Conservation (phyloP, 2,113 vertebrate species). For the Perca schrenkii region DNA sequence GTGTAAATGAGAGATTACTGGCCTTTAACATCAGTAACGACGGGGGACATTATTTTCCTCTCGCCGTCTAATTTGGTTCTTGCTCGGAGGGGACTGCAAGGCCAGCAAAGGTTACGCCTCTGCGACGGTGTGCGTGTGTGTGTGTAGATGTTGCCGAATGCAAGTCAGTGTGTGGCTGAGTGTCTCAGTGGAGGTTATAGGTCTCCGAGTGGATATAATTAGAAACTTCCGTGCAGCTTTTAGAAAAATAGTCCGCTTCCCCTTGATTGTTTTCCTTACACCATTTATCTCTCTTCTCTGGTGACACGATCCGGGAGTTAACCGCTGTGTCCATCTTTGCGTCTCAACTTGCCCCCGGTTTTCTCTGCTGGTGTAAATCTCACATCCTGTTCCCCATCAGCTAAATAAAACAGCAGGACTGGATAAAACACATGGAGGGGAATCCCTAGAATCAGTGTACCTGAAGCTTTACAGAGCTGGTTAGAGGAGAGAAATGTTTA, state of each 20-base stretch:
- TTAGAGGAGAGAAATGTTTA: conserved; percentile 21
- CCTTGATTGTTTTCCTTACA: conserved; percentile 70
- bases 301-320: conserved; percentile 67
- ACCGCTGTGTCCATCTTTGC: conserved; percentile 65
- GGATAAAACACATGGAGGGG: conserved; percentile 59
- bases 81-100: conserved; percentile 72
- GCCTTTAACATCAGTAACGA: conserved; percentile 75
- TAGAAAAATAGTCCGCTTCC: conserved; percentile 71
- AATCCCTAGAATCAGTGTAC: conserved; percentile 61
- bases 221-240: conserved; percentile 78
- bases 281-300: conserved; percentile 72
- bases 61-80: conserved; percentile 85
- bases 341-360: conserved; percentile 71
- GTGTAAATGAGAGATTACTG: conserved; percentile 83
- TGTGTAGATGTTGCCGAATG: conserved; percentile 44
- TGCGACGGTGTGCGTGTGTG: conserved; percentile 48
- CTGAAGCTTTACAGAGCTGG: conserved; percentile 24
- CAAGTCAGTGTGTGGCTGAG: conserved; percentile 54
- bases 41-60: conserved; percentile 76
- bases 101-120: conserved; percentile 63
- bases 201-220: conserved; percentile 78
- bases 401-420: conserved; percentile 71
- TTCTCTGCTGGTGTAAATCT: conserved; percentile 68
- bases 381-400: conserved; percentile 73
- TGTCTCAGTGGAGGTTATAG: conserved; percentile 74